Base-by-base conservation (phyloP, 2,888 invertebrate genomes). In the Tanypteryx hageni region DNA sequence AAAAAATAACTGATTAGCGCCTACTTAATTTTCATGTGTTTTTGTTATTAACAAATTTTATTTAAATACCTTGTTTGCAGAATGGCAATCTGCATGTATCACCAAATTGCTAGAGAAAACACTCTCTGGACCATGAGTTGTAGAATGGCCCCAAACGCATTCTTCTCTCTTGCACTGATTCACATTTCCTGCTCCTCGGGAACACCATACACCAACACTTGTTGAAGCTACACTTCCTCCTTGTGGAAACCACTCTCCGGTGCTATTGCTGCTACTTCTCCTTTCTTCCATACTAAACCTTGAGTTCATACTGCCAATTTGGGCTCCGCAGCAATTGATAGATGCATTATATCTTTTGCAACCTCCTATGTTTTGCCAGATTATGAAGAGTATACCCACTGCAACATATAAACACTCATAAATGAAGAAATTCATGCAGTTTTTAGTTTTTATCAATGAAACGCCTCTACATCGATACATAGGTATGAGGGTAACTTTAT, bases 61-160 rank as follows among this genome's bases (percentile, higher is more conserved):
- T 44, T 44, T 44, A 76, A 31, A 56, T 89, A 89, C 89, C 89
- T 96, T 96, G 95, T 97, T 97, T 92, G 97, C 97, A 1, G 97
- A 97, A 94, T 97, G 97, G 94, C 98, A 98, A 95, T 98, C 97
- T 0, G 97, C 97, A 94, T 97, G 96, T 93, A 97, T 96, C 84
- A 97, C 96, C 64, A 97, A 95, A 94, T 96, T 96, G 93, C 96
- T 96, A 14, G 95, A 96, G 58, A 93, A 93, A 44, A 93, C 93
- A 13, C 92, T 92, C 58, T 93, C 92, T 68, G 27, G 44, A 8
- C 18, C 18, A 44, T 89, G 64, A 8, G 31, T 5, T 18, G 64
- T 18, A 18, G 89, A 44, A 64, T 68, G 64, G 44, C 11, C 64
- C 31, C 89, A 89, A 56, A 8, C 27, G n/a, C 89, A 89, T 18